These are phyloP conservation scores for Globodera rostochiensis DNA, from an alignment of 1,140 invertebrate species.

Conservation along the genomic window DNA sequence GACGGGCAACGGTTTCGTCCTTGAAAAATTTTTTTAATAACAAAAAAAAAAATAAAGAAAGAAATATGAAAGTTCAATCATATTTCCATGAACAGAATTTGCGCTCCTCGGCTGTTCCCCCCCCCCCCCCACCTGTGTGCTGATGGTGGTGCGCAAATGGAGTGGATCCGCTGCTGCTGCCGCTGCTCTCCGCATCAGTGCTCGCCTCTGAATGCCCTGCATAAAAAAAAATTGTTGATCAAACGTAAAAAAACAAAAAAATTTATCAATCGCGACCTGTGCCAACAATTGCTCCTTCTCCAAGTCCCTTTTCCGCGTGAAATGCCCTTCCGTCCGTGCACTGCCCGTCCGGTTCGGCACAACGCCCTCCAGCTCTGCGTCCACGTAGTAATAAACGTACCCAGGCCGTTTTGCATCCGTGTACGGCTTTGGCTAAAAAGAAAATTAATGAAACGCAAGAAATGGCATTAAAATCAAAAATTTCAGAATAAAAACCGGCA, in stretches of 20 bases:
- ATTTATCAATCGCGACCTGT: not conserved
- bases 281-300: constrained; percentile 13
- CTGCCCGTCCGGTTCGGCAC: constrained; percentile 30
- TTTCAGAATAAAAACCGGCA: not conserved
- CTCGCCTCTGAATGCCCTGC: constrained; percentile 19
- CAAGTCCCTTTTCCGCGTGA: constrained; percentile 21
- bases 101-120: not conserved
- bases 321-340: constrained; percentile 31
- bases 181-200: constrained; percentile 29
- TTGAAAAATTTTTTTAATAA: constrained; percentile 5
- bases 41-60: too few relatives aligned
- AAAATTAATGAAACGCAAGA: not conserved
- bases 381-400: constrained; percentile 32
- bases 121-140: constrained; percentile 13
- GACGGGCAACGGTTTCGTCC: constrained; percentile 27
- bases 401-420: not conserved
- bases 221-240: constrained; percentile 7
- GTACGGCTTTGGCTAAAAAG: constrained; percentile 1
- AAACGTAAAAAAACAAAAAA: not conserved
- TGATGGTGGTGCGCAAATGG: constrained; percentile 27
- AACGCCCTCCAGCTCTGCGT: constrained; percentile 32
- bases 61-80: too few relatives aligned
- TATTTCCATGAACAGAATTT: not conserved
- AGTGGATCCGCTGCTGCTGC: not conserved
- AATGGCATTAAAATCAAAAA: not conserved